phyloP scores from a whole-genome alignment of 2,797 vertebrate genomes.

The Lophius americanus region DNA sequence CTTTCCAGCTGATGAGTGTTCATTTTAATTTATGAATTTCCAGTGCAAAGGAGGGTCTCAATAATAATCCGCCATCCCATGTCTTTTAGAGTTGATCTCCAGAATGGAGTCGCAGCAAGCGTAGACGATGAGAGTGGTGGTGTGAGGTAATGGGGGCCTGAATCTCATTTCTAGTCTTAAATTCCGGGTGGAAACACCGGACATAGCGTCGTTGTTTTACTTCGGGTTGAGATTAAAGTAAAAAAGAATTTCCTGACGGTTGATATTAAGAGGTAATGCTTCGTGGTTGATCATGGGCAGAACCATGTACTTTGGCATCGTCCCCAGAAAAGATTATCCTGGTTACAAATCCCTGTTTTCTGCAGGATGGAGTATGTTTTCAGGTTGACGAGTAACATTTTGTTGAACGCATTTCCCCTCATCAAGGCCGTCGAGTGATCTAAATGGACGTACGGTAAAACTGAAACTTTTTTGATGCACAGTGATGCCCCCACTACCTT shows the following conservation, averaged over 20 bases:
- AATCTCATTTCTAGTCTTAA: conserved; percentile 1
- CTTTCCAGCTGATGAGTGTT: not conserved
- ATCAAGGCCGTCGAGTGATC: not conserved
- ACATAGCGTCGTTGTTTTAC: not conserved
- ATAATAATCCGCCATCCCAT: conserved; percentile 1
- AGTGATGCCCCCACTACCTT: not conserved
- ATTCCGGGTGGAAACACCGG: not conserved
- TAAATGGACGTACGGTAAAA: not conserved
- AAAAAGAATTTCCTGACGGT: not conserved
- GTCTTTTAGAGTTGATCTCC: conserved; percentile 3
- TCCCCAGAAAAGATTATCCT: not conserved
- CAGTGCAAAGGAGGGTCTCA: not conserved
- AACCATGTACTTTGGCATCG: not conserved
- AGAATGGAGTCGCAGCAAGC: not conserved
- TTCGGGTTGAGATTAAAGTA: not conserved
- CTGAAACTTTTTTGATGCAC: not conserved
- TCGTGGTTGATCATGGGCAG: not conserved
- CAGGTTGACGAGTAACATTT: not conserved
- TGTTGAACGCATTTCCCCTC: not conserved
- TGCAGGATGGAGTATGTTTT: not conserved
- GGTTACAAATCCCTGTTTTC: not conserved
- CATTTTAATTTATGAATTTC: not conserved
- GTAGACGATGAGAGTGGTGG: not conserved
- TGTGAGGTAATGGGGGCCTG: not conserved
- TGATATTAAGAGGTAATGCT: not conserved